These are phyloP conservation scores for Acridotheres tristis DNA, from an alignment of 2,797 vertebrate species.

Conservation along the genomic window DNA sequence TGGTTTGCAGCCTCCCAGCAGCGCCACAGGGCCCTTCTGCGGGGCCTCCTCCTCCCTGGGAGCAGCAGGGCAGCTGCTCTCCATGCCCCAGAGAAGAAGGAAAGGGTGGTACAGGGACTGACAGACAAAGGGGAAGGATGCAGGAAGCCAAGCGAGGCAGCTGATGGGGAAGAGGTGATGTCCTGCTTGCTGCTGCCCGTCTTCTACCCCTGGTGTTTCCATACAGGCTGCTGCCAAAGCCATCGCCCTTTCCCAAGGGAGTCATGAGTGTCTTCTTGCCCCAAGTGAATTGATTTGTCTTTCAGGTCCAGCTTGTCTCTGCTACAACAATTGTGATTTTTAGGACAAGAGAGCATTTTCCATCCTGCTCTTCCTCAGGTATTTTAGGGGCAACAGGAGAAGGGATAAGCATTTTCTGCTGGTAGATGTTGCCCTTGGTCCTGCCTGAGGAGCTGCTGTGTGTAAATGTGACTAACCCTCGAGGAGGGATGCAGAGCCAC, in stretches of 20 bases:
- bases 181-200: not conserved
- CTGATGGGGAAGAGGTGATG: rapidly evolving
- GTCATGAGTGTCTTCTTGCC: not conserved
- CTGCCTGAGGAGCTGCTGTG: not conserved
- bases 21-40: not conserved
- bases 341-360: not conserved
- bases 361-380: not conserved
- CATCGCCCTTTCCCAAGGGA: not conserved
- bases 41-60: not conserved
- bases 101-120: not conserved
- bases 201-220: not conserved
- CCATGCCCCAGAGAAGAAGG: not conserved
- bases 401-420: not conserved
- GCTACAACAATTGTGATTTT: not conserved
- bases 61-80: not conserved
- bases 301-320: not conserved
- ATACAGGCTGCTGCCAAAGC: not conserved
- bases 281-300: not conserved
- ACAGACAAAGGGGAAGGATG: not conserved
- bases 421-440: not conserved
- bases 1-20: rapidly evolving
- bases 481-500: not conserved
- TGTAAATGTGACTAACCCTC: rapidly evolving
- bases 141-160: rapidly evolving
- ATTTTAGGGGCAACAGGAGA: not conserved